Base-by-base conservation (phyloP, 2,888 invertebrate species). In the Trissoscelio sp. region DNA sequence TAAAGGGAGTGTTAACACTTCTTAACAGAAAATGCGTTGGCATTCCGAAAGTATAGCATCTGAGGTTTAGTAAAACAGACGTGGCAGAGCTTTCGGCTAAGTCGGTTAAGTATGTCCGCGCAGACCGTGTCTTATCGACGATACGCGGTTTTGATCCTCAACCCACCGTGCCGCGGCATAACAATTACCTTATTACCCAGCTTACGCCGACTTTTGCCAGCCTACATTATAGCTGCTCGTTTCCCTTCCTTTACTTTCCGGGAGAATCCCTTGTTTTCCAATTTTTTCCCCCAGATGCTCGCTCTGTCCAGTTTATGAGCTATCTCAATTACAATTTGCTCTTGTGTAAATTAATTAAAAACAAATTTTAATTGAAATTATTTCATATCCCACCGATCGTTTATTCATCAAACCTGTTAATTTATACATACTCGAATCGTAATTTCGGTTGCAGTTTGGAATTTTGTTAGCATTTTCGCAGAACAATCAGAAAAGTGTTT, bases 171-270 rank as follows among this genome's bases (percentile, higher is more conserved):
- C 87, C 86, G 81, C 82, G 83, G 91, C 91, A 91, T 91, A 91
- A 91, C 89, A 91, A 91, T 91, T 91, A 90, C 90, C 91, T 87
- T 88, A 91, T 91, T 91, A 91, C 85, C 85, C 85, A 51, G 72
- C 74, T 75, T 78, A 62, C 60, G 57, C 74, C 69, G 72, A 72
- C 80, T 81, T 83, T 81, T 83, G 66, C 60, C 66, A 81, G 82
- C 83, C 84, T 82, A 78, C 66, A 67, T 74, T 55, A 74, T 57
- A 74, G 69, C 55, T 16, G 14, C 69, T 55, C 55, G 48, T 70
- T 67, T 42, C 31, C 42, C 9, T 53, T 34, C 22, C 39, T 62
- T 44, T 37, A 64, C 31, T 24, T 55, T 58, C 28, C 11, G 7
- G 6, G 34, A 44, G 14, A 14, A 69, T 73, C 62, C 16, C 28